Base-by-base conservation (phyloP, 2,888 invertebrate species). In the Hyppa rectilinea region DNA sequence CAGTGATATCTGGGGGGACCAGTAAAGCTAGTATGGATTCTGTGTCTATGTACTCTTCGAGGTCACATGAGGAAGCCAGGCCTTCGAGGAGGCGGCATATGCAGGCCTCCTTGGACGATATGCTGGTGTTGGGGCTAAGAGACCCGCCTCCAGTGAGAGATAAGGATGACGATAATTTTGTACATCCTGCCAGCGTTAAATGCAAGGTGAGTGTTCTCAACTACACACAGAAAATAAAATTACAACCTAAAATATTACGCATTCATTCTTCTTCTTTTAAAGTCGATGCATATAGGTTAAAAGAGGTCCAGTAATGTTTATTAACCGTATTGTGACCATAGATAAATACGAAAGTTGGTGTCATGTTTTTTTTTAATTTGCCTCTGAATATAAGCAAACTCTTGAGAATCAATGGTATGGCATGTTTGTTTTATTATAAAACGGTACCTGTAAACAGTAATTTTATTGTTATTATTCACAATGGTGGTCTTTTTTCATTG, bases 31-130 rank as follows among this genome's bases (percentile, higher is more conserved):
- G 94, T 80, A 89, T 95, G 75, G 97, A 97, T 80, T 96, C 96
- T 2, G 95, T 97, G 43, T 96, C 97, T 1, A 92, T 97, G 80
- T 96, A 96, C 78, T 97, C 97, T 50, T 96, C 96, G 3, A 93
- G 96, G 81, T 97, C 97, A 83, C 95, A 96, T 71, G 97, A 97
- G 73, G 93, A 93, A 71, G 91, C 94, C 2, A 83, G 94, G 23
- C 94, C 93, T 5, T 81, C 91, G 5, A 80, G 92, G 12, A 78
- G 91, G 49, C 88, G 87, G 66, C 94, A 93, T 45, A 81, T 96
- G 82, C 96, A 95, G 77, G 95, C 96, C 9, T 97, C 97, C 0
- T 90, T 97, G 83, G 97, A 97, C 75, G 97, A 97, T 82, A 97
- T 97, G 89, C 94, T 97, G 17, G 94, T 97, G 82, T 87, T 96